phyloP scores from a whole-genome alignment of 1,140 invertebrate genomes.

The Tetramorium alpestre region DNA sequence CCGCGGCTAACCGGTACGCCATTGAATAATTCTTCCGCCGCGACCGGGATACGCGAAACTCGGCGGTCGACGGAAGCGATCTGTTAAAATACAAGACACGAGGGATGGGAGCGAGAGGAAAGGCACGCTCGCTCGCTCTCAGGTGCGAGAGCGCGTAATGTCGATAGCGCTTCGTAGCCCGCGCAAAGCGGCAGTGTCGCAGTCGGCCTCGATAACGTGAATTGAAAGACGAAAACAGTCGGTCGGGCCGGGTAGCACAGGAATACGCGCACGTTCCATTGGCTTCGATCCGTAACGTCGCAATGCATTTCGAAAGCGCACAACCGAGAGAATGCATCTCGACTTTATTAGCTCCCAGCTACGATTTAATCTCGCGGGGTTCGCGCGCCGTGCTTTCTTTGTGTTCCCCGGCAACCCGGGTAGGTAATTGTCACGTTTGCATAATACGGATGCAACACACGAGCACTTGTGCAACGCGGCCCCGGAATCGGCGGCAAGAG shows the following conservation, averaged over 20 bases:
- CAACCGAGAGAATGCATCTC: slow-evolving; percentile 23
- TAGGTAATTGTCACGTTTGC: slow-evolving; percentile 54
- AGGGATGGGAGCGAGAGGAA: slow-evolving; percentile 52
- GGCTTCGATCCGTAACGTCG: slow-evolving; percentile 2
- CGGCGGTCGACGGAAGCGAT: slow-evolving; percentile 77
- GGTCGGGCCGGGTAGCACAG: slow-evolving; percentile 10
- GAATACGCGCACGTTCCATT: not conserved
- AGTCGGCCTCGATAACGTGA: slow-evolving; percentile 1
- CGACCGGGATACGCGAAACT: slow-evolving; percentile 57
- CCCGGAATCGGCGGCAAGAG: slow-evolving; percentile 23
- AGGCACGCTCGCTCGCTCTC: slow-evolving; percentile 72
- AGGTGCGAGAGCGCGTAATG: slow-evolving; percentile 72
- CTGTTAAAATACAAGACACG: slow-evolving; percentile 75
- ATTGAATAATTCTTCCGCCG: slow-evolving; percentile 76
- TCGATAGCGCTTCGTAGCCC: slow-evolving; percentile 24
- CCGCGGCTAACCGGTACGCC: slow-evolving; percentile 59
- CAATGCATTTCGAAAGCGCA: slow-evolving; percentile 35
- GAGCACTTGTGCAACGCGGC: slow-evolving; percentile 39
- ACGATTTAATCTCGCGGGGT: slow-evolving; percentile 50
- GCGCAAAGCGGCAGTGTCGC: slow-evolving; percentile 10
- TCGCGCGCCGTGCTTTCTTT: slow-evolving; percentile 44
- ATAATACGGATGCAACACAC: slow-evolving; percentile 50
- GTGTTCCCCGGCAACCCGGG: slow-evolving; percentile 19
- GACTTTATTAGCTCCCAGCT: slow-evolving; percentile 51
- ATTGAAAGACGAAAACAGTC: slow-evolving; percentile 46